Percentiles rank a stretch among this genome's conserved stretches.
Conservation (phyloP, 2,888 invertebrate genomes). For the Euproctis similis region DNA sequence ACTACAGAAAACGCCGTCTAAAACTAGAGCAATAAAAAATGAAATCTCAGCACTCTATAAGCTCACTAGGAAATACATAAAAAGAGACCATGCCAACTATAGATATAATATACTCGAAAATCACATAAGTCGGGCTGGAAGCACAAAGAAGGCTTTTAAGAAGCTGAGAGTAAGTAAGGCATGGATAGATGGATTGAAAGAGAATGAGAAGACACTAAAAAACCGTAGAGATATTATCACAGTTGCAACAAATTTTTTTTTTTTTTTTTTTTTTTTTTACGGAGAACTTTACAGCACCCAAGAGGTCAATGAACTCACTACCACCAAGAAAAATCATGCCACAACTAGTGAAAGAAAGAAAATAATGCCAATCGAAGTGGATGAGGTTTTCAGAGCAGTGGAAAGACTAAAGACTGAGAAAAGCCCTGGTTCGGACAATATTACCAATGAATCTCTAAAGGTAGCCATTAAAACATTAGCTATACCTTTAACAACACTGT, state of each 20-base stretch:
- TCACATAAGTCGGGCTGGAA: not conserved
- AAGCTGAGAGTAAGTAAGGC: not conserved
- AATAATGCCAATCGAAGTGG: no score
- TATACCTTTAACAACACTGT: not conserved
- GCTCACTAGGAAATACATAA: not conserved
- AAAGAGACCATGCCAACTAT: not conserved
- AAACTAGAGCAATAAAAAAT: not conserved
- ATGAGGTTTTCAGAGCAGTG: no score
- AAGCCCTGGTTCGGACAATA: no score
- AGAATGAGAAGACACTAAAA: not conserved
- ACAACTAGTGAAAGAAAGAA: no score
- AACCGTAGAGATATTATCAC: not conserved
- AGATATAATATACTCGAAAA: not conserved
- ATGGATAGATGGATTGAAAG: not conserved
- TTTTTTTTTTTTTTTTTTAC: no score
- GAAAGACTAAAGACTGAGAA: no score
- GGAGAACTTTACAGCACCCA: not conserved
- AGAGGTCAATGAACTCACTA: no score
- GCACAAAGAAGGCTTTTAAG: not conserved
- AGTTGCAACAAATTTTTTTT: not conserved
- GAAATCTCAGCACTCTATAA: no score
- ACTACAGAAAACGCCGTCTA: not conserved
- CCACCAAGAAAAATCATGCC: no score
- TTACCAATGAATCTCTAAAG: not conserved
- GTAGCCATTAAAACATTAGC: not conserved